Evolutionary conservation across 92 coral and sea anemone species (phyloP).

Genomic region (Heliopora coerulea): DNA sequence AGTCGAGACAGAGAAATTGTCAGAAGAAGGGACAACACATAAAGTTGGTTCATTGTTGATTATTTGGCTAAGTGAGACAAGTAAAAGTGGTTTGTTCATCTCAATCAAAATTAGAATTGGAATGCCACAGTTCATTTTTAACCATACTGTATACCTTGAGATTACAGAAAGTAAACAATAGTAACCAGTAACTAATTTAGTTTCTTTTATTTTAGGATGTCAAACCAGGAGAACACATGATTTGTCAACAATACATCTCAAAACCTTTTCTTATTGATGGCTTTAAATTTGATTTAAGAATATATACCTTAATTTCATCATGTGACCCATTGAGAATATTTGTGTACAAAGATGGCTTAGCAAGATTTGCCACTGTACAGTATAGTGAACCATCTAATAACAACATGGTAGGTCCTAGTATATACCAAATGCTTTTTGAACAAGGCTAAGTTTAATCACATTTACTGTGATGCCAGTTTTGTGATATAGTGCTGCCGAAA

Average conservation of each 20-base stretch:
- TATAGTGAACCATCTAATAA: slow-evolving; percentile 80
- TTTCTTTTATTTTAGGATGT: slow-evolving; percentile 55
- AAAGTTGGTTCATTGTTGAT: too few species aligned
- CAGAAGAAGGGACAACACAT: too few species aligned
- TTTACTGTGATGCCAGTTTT: too few species aligned
- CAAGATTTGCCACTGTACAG: slow-evolving; percentile 86
- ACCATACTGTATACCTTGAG: too few species aligned
- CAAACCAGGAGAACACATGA: slow-evolving; percentile 95
- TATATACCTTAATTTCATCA: slow-evolving; percentile 86
- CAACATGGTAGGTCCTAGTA: slow-evolving; percentile 67
- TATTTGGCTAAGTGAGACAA: too few species aligned
- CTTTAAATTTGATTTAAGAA: slow-evolving; percentile 88
- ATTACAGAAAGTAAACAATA: too few species aligned
- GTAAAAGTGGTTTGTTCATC: neutral
- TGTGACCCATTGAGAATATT: slow-evolving; percentile 93
- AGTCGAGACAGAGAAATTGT: too few species aligned
- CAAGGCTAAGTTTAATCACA: neutral
- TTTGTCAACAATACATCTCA: slow-evolving; percentile 89
- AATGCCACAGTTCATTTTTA: too few species aligned
- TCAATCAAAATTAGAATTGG: too few species aligned
- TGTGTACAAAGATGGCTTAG: slow-evolving; percentile 95
- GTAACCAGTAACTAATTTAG: too few species aligned
- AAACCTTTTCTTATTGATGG: slow-evolving; percentile 98
- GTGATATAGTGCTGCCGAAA: too few species aligned
- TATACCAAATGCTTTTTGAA: neutral